phyloP scores from a whole-genome alignment of 1,140 invertebrate species.

The Sycobia sp. region DNA sequence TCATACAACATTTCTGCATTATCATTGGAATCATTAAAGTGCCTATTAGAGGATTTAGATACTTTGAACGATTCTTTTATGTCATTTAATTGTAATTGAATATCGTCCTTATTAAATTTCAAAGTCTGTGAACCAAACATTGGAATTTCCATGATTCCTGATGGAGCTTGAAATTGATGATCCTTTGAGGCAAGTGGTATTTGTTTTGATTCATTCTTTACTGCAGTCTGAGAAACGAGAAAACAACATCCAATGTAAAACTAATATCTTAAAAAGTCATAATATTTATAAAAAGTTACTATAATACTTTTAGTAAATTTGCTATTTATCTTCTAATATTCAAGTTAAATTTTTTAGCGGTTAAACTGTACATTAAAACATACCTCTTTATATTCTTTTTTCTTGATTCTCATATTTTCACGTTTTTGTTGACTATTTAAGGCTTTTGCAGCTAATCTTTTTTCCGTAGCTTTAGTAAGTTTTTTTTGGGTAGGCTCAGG shows the following conservation, averaged over 20 bases:
- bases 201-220: constrained; percentile 1
- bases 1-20: too few relatives aligned
- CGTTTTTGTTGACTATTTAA: constrained; percentile 15
- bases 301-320: too few relatives aligned
- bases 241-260: not conserved
- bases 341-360: too few relatives aligned
- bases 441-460: constrained; percentile 45
- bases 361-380: too few relatives aligned
- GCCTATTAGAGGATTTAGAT: not conserved
- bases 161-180: constrained; percentile 44
- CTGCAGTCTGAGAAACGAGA: too few relatives aligned
- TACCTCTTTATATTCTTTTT: constrained; percentile 2
- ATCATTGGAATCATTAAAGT: constrained; percentile 11
- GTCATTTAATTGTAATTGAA: not conserved
- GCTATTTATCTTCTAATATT: constrained; percentile 6
- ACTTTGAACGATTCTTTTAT: not conserved
- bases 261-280: constrained; percentile 5
- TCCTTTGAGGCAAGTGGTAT: constrained; percentile 43
- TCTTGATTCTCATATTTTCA: constrained; percentile 1
- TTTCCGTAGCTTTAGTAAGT: constrained; percentile 50
- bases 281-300: constrained; percentile 13
- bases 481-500: constrained; percentile 35
- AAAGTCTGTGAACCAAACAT: constrained; percentile 40
- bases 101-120: constrained; percentile 21
- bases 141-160: constrained; percentile 29